Base-by-base conservation (phyloP, 2,888 invertebrate genomes). In the Clitarchus hookeri region DNA sequence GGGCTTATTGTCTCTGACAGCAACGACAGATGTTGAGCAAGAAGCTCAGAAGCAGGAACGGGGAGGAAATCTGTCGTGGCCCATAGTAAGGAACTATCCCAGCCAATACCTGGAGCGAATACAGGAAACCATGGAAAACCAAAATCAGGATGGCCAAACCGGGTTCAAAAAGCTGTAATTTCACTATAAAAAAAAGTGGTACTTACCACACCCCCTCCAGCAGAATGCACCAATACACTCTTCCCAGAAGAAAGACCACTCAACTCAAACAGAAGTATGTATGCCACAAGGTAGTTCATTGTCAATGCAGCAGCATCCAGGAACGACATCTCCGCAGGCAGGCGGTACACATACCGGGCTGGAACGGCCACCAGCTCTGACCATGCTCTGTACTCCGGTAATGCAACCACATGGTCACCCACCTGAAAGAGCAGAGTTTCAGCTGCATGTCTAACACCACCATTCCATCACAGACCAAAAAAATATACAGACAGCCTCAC, bases 121-220 rank as follows among this genome's bases (percentile, higher is more conserved):
- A 11, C 48, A 48, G 12, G 12, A 48, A 48, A 48, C 48, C 48
- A 48, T 1, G 48, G 11, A 48, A 48, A 11, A 16, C 48, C 16
- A 13, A 13, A 48, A 16, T 16, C 48, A 13, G 8, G 1, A 11
- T 48, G 6, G 48, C 48, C 16, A 11, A 1, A 8, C 23, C 3
- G 0, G 44, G 25, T 48, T 84, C 48, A 48, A 84, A 44, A 16
- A 44, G 82, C 13, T 26, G 12, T 80, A 36, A 26, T 11, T n/a
- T 16, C 8, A 36, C 44, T n/a, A n/a, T n/a, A n/a, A n/a, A n/a
- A 78, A 4, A 13, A n/a, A 54, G n/a, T 86, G 54, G n/a, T 88
- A 95, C 96, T 95, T 92, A 96, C 97, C 93, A 97, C 96, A 87
- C 97, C 97, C 87, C 97, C 97, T 54, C 97, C 97, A 89, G 96